Evolutionary conservation across 1,140 invertebrate species (phyloP).

Genomic region (Anastrepha obliqua): DNA sequence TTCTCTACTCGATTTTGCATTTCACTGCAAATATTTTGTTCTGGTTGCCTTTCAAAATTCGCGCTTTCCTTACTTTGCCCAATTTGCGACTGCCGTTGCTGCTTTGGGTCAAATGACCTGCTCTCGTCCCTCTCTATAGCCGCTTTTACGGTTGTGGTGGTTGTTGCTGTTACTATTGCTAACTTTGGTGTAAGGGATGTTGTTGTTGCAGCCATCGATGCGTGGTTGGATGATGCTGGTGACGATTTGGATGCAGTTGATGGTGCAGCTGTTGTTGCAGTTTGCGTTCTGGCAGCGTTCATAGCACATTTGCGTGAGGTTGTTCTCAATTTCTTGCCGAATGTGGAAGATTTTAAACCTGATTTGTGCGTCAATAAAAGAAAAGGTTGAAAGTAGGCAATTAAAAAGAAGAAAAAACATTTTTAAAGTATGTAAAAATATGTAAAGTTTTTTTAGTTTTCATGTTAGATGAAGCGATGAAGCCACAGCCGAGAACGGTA

Average conservation of each 20-base stretch:
- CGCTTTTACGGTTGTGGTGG: conserved; percentile 14
- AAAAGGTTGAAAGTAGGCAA: neutral
- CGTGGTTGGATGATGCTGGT: conserved; percentile 51
- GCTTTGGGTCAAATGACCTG: neutral
- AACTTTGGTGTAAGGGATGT: neutral
- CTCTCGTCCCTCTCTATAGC: neutral
- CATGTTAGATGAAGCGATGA: conserved; percentile 13
- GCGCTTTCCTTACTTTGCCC: neutral
- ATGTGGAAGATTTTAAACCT: conserved; percentile 70
- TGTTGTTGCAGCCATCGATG: neutral
- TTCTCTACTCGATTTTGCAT: neutral
- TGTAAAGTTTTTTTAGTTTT: neutral
- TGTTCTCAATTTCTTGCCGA: conserved; percentile 70
- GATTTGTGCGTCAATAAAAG: neutral
- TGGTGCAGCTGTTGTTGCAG: conserved; percentile 50
- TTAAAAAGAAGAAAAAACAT: neutral
- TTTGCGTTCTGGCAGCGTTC: neutral
- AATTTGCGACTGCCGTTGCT: neutral
- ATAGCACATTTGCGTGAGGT: conserved; percentile 25
- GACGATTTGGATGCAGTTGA: conserved; percentile 60
- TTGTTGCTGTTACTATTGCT: conserved; percentile 25
- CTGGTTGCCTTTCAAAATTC: neutral
- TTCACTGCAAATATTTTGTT: neutral
- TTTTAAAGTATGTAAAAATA: neutral
- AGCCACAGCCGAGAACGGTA: neutral